A percentile compares a stretch with the other conserved stretches of the same genome.
These are phyloP conservation scores for Onychomys torridus DNA, from an alignment of 2,797 vertebrate genomes.

Conservation along the genomic window DNA sequence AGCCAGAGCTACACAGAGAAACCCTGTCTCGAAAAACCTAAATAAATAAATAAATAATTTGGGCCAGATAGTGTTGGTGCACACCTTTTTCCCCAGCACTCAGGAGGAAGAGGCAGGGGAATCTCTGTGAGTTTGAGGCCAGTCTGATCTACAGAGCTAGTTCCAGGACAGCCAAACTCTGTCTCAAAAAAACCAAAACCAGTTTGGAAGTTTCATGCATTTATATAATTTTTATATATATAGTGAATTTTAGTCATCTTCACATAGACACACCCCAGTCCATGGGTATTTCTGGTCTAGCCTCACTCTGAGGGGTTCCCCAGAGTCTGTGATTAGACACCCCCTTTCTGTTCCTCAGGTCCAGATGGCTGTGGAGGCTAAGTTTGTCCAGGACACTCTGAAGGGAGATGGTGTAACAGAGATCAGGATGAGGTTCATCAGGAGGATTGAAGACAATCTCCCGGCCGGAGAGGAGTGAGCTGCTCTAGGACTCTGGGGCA, in stretches of 20 bases:
- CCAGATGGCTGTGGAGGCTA: conserved; percentile 99
- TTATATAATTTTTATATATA: neutral
- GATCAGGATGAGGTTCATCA: conserved; percentile 99
- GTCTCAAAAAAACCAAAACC: neutral
- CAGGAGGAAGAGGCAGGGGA: no score
- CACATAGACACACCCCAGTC: neutral
- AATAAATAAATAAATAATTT: neutral
- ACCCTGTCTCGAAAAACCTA: no score
- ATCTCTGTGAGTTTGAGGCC: no score
- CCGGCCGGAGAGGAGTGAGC: conserved; percentile 94
- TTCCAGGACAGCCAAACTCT: no score
- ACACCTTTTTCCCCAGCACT: neutral
- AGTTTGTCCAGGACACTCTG: conserved; percentile 96
- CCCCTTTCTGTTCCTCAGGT: conserved; percentile 88
- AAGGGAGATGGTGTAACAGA: conserved; percentile 98
- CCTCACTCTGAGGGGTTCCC: neutral
- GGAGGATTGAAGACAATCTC: conserved; percentile 98
- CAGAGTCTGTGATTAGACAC: neutral
- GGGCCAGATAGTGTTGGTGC: neutral
- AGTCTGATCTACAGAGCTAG: no score
- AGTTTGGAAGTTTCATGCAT: neutral
- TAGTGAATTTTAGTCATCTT: neutral
- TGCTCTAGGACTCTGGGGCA: conserved; percentile 48
- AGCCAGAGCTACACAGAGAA: no score
- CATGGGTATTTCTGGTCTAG: neutral